Percentiles rank a stretch among this genome's conserved stretches.
Evolutionary conservation across 35 echinoderm and acorn worm species (phyloP).

Genomic region (Heliocidaris tuberculata): DNA sequence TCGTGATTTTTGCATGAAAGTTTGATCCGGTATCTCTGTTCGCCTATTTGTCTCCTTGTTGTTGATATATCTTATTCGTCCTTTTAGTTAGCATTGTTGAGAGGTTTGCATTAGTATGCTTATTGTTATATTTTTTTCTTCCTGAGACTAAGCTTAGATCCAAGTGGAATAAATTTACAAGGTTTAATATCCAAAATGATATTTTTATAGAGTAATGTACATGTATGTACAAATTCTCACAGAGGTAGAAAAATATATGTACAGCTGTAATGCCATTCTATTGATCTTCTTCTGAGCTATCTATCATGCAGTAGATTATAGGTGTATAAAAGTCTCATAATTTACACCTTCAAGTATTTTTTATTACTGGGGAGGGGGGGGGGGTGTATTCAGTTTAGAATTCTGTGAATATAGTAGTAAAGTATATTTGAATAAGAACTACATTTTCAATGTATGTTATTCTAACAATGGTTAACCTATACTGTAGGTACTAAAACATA

Average conservation of each 20-base stretch:
- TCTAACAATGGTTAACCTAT: too few relatives aligned
- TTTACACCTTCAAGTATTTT: not conserved
- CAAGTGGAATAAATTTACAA: too few relatives aligned
- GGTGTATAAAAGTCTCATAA: not conserved
- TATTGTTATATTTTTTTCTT: not conserved
- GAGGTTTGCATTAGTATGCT: not conserved
- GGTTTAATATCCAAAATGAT: not conserved
- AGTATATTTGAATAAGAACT: too few relatives aligned
- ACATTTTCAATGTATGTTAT: too few relatives aligned
- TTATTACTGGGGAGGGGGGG: too few relatives aligned
- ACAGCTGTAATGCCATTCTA: not conserved
- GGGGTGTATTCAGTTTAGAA: too few relatives aligned
- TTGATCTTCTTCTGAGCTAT: not conserved
- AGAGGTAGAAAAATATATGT: not conserved
- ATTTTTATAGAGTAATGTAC: too few relatives aligned
- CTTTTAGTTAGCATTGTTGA: not conserved
- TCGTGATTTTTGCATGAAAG: not conserved
- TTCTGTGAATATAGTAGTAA: not conserved
- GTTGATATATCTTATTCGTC: not conserved
- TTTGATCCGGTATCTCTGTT: not conserved
- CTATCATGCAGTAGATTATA: not conserved
- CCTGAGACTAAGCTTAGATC: not conserved
- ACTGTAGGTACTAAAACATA: too few relatives aligned
- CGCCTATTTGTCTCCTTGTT: not conserved
- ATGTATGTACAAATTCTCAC: not conserved